Percentiles rank a stretch among this genome's conserved stretches.
phyloP scores from a whole-genome alignment of 2,888 invertebrate species.

The Plebejus melissa region DNA sequence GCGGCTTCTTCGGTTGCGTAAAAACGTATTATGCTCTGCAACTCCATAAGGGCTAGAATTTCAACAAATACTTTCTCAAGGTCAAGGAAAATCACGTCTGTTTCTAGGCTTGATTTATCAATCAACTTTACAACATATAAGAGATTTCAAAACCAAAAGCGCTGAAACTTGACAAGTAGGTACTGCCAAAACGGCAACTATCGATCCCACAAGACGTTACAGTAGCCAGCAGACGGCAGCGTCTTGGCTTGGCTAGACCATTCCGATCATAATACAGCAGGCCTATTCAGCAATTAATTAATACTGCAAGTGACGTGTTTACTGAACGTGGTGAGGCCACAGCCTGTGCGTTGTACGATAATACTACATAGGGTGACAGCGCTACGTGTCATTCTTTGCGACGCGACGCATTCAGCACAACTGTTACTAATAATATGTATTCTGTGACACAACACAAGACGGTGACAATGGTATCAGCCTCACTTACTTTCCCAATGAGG shows the following conservation, averaged over 20 bases:
- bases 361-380: too few species aligned
- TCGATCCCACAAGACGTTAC: background rate
- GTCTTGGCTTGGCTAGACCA: background rate
- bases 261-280: background rate
- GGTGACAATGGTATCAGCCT: too few species aligned
- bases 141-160: background rate
- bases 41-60: background rate
- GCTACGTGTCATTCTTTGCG: too few species aligned
- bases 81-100: too few species aligned
- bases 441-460: too few species aligned
- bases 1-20: background rate
- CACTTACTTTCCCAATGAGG: too few species aligned
- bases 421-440: too few species aligned
- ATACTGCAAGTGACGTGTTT: constrained; percentile 21
- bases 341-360: background rate
- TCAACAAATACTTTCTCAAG: background rate
- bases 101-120: background rate
- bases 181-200: background rate
- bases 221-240: background rate
- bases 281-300: constrained; percentile 15
- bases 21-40: too few species aligned
- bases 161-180: background rate
- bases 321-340: constrained; percentile 27
- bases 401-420: background rate
- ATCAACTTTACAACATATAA: background rate